These are phyloP conservation scores for Homalodisca vitripennis DNA, from an alignment of 1,140 invertebrate species.

Conservation along the genomic window DNA sequence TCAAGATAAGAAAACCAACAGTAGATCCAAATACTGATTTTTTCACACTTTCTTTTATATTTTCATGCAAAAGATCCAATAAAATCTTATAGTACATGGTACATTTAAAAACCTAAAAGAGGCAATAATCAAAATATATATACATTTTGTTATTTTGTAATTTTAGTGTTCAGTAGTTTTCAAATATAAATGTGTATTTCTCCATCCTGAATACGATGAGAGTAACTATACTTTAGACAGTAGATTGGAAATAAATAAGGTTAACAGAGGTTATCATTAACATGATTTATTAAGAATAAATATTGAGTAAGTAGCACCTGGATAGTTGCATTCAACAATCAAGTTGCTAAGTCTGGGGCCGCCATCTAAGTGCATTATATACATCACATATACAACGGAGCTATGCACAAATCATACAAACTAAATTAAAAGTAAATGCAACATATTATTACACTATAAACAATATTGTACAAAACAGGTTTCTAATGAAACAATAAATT, in stretches of 20 bases:
- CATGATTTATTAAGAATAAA: slow-evolving; percentile 32
- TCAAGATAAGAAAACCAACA: too few relatives aligned
- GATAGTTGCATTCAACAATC: slow-evolving; percentile 26
- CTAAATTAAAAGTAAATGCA: slow-evolving; percentile 21
- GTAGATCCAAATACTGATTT: too few relatives aligned
- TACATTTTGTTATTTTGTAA: too few relatives aligned
- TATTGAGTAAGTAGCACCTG: slow-evolving; percentile 29
- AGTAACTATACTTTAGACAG: too few relatives aligned
- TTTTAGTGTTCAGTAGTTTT: too few relatives aligned
- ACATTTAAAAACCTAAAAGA: too few relatives aligned
- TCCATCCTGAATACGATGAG: too few relatives aligned
- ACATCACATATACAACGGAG: slow-evolving; percentile 28
- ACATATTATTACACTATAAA: slow-evolving; percentile 17
- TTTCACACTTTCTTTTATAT: too few relatives aligned
- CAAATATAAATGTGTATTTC: too few relatives aligned
- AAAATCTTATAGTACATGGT: too few relatives aligned
- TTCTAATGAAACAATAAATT: slow-evolving; percentile 6
- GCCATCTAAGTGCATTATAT: slow-evolving; percentile 27
- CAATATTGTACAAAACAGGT: slow-evolving; percentile 18
- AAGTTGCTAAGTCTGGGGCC: slow-evolving; percentile 21
- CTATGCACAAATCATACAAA: slow-evolving; percentile 29
- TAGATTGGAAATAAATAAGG: not conserved
- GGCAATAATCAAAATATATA: too few relatives aligned
- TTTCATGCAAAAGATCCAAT: too few relatives aligned
- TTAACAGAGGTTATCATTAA: slow-evolving; percentile 9